Conservation (phyloP, 2,113 vertebrate genomes). For the Murina feae region DNA sequence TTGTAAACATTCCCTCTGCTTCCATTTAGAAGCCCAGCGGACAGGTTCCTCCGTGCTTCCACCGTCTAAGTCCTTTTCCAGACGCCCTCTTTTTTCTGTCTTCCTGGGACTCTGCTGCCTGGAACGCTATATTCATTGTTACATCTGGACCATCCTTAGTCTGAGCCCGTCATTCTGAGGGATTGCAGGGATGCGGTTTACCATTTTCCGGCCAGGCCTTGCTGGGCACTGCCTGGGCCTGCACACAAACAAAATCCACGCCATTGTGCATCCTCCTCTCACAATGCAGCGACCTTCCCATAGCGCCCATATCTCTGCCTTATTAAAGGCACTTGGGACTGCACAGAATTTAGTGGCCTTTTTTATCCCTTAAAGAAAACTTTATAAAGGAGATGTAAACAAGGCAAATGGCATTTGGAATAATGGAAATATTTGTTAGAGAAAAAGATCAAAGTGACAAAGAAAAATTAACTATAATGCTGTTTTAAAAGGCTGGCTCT, state of each 20-base stretch:
- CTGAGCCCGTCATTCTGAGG: neutral
- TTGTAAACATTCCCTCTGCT: neutral
- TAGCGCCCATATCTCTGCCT: neutral
- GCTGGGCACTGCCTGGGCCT: neutral
- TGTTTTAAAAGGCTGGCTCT: neutral
- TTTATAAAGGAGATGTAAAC: conserved; percentile 30
- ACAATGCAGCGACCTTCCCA: neutral
- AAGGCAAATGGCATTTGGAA: conserved; percentile 46
- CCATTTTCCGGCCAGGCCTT: neutral
- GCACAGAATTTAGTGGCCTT: neutral
- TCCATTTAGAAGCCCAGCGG: neutral
- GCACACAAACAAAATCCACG: neutral
- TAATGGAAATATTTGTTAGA: conserved; percentile 53
- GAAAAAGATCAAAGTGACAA: conserved; percentile 52
- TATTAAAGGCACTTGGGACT: neutral
- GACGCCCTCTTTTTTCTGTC: neutral
- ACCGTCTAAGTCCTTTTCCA: neutral
- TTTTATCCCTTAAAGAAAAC: conserved; percentile 14
- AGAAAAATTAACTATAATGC: conserved; percentile 32
- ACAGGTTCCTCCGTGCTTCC: neutral
- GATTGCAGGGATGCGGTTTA: neutral
- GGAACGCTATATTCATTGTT: neutral
- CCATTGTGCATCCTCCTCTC: neutral
- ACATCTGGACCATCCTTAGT: neutral
- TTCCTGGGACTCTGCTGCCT: neutral